Percentiles rank a stretch among this genome's conserved stretches.
phyloP scores from a whole-genome alignment of 1,140 invertebrate genomes.

The Augochlora pura region DNA sequence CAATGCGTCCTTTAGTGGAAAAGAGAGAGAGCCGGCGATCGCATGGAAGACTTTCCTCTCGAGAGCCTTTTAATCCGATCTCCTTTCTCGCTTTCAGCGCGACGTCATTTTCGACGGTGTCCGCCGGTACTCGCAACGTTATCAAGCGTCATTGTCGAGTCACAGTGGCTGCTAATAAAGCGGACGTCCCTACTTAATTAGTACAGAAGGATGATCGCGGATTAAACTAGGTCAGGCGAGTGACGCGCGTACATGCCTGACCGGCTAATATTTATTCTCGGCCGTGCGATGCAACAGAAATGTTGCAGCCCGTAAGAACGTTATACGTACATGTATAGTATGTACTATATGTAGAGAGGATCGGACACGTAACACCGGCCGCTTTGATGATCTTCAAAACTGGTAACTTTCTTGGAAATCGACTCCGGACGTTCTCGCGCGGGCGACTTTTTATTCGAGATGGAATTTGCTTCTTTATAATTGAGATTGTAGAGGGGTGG shows the following conservation, averaged over 20 bases:
- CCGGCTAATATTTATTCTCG: conserved; percentile 66
- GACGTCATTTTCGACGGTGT: not conserved
- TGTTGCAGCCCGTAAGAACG: not conserved
- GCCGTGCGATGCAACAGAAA: conserved; percentile 1
- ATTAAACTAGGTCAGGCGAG: conserved; percentile 67
- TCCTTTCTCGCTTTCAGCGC: not conserved
- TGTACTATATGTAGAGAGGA: too few species aligned
- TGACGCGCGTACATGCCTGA: conserved; percentile 58
- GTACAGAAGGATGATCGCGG: conserved; percentile 56
- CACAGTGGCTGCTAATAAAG: conserved; percentile 38
- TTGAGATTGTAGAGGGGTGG: too few species aligned
- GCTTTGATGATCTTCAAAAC: too few species aligned
- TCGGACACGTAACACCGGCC: too few species aligned
- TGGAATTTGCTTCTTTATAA: too few species aligned
- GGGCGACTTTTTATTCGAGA: too few species aligned
- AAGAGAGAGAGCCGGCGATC: not conserved
- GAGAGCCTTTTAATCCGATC: not conserved
- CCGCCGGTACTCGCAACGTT: not conserved
- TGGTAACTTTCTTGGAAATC: too few species aligned
- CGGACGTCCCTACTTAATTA: conserved; percentile 60
- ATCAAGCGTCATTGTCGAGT: conserved; percentile 14
- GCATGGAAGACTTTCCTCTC: not conserved
- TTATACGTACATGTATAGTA: too few species aligned
- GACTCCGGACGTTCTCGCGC: too few species aligned
- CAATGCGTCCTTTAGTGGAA: not conserved